A percentile compares a stretch with the other conserved stretches of the same genome.
These are phyloP conservation scores for Phaedon cochleariae DNA, from an alignment of 2,888 invertebrate species.

Conservation along the genomic window DNA sequence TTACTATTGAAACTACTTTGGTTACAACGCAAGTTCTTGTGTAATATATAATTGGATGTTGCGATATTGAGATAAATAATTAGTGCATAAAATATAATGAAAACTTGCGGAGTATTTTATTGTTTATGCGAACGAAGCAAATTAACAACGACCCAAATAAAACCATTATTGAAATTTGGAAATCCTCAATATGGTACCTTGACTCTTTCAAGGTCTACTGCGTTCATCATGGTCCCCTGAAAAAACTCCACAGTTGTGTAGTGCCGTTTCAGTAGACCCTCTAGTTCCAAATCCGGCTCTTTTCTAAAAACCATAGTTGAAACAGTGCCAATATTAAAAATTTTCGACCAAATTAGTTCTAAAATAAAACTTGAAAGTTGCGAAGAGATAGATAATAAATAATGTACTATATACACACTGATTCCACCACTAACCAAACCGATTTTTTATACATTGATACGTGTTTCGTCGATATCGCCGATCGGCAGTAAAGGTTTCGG, in stretches of 20 bases:
- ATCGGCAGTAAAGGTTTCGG: too few relatives aligned
- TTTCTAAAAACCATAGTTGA: slow-evolving; percentile 77
- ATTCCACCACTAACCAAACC: too few relatives aligned
- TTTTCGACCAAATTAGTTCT: background rate
- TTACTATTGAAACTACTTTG: slow-evolving; percentile 50
- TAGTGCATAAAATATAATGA: background rate
- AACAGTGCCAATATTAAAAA: slow-evolving; percentile 7
- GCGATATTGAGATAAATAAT: background rate
- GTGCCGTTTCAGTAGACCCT: slow-evolving; percentile 99
- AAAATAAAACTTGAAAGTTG: background rate
- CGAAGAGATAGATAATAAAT: background rate
- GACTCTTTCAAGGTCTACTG: slow-evolving; percentile 99
- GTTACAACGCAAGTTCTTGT: slow-evolving; percentile 35
- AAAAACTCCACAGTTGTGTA: slow-evolving; percentile 99
- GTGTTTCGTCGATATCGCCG: too few relatives aligned
- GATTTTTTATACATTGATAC: too few relatives aligned
- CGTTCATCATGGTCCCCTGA: slow-evolving; percentile 99
- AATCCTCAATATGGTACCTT: slow-evolving; percentile 74
- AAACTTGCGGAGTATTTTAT: slow-evolving; percentile 34
- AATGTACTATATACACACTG: too few relatives aligned
- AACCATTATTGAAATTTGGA: slow-evolving; percentile 28
- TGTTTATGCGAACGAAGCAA: slow-evolving; percentile 42
- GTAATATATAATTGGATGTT: background rate
- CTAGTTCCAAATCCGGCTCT: slow-evolving; percentile 99
- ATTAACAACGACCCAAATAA: slow-evolving; percentile 43